These are phyloP conservation scores for Lampropteryx suffumata DNA, from an alignment of 2,888 invertebrate species.

Conservation along the genomic window DNA sequence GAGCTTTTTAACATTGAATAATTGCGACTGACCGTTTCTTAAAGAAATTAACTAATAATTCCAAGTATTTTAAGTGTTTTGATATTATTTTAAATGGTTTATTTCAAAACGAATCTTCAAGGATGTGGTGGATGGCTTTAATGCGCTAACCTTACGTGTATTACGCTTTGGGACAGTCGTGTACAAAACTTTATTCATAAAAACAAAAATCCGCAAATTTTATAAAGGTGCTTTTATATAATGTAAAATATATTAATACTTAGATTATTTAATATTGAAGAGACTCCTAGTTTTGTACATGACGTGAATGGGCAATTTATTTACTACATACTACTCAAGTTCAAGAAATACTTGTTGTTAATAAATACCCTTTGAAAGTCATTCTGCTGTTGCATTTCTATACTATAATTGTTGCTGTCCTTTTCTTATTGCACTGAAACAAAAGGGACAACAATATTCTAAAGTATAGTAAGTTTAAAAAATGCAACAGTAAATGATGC, in stretches of 20 bases:
- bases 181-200: constrained; percentile 15
- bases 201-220: background rate
- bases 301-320: too few species aligned
- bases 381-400: too few species aligned
- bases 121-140: constrained; percentile 38
- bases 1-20: constrained; percentile 53
- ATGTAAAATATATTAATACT: background rate
- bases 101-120: background rate
- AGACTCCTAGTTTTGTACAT: constrained; percentile 1
- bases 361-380: too few species aligned
- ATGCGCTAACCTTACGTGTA: constrained; percentile 23
- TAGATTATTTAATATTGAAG: background rate
- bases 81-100: constrained; percentile 33
- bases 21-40: constrained; percentile 57
- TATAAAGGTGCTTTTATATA: constrained; percentile 18
- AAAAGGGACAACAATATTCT: too few species aligned
- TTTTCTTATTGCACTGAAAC: too few species aligned
- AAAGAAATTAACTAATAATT: constrained; percentile 35
- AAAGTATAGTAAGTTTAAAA: too few species aligned
- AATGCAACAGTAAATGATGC: too few species aligned
- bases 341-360: too few species aligned
- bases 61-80: constrained; percentile 39
- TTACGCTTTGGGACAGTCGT: constrained; percentile 17
- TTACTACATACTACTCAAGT: too few species aligned
- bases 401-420: too few species aligned